Evolutionary conservation across 1,140 invertebrate species (phyloP).

Genomic region (Propsilocerus akamusi): DNA sequence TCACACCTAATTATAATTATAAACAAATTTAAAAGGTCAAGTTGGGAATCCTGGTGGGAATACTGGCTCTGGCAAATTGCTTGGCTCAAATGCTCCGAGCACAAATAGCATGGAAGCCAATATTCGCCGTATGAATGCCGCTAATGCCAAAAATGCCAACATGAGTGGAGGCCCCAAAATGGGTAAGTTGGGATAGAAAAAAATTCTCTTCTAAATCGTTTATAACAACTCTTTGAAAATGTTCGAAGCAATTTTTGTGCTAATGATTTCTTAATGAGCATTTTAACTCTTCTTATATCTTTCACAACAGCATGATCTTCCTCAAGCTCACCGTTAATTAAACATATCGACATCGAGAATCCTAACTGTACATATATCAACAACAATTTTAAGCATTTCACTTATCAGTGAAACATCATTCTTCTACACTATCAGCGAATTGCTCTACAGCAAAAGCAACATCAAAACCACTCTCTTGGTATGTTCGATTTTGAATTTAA

Average conservation of each 20-base stretch:
- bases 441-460: too few relatives aligned
- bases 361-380: neutral
- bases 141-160: conserved; percentile 2
- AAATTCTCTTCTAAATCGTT: too few relatives aligned
- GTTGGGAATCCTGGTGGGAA: neutral
- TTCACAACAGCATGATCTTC: neutral
- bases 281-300: neutral
- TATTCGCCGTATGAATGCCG: neutral
- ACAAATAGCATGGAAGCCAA: neutral
- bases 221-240: too few relatives aligned
- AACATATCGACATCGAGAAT: neutral
- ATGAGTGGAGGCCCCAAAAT: neutral
- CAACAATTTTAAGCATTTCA: neutral
- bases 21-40: neutral
- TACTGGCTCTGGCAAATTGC: neutral
- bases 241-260: too few relatives aligned
- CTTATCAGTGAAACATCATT: neutral
- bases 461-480: too few relatives aligned
- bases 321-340: neutral
- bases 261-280: neutral
- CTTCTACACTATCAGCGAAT: too few relatives aligned
- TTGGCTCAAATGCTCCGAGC: neutral
- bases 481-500: too few relatives aligned
- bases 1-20: too few relatives aligned
- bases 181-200: too few relatives aligned